Evolutionary conservation across 1,140 invertebrate genomes (phyloP).

Genomic region (Meloidogyne chitwoodi): DNA sequence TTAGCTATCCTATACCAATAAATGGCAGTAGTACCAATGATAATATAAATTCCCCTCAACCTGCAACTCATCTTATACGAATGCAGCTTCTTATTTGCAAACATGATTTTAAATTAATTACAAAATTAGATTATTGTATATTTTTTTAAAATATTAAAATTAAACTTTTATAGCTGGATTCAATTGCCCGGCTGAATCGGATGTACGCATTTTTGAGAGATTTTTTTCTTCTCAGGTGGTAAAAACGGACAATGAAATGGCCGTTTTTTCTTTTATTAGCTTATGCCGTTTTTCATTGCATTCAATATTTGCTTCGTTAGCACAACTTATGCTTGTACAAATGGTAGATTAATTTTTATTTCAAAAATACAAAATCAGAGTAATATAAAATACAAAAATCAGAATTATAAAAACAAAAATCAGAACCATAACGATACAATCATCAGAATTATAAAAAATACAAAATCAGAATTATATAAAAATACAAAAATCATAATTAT

Average conservation of each 20-base stretch:
- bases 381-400: too few species aligned
- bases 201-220: conserved; percentile 33
- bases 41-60: neutral
- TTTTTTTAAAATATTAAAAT: conserved; percentile 7
- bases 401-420: too few species aligned
- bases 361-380: too few species aligned
- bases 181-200: conserved; percentile 10
- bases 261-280: conserved; percentile 28
- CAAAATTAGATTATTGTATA: conserved; percentile 21
- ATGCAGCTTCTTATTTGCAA: conserved; percentile 13
- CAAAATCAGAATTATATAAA: neutral
- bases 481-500: too few species aligned
- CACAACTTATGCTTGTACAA: conserved; percentile 27
- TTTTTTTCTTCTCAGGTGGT: conserved; percentile 18
- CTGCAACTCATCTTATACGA: neutral
- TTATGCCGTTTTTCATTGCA: conserved; percentile 21
- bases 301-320: conserved; percentile 25
- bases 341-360: conserved; percentile 13
- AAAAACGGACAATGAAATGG: conserved; percentile 26
- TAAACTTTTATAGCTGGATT: conserved; percentile 16
- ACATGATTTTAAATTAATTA: conserved; percentile 15
- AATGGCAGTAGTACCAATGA: neutral
- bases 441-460: too few species aligned
- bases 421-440: too few species aligned
- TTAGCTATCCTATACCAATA: neutral